A percentile compares a stretch with the other conserved stretches of the same genome.
Evolutionary conservation across 1,140 invertebrate genomes (phyloP).

Genomic region (Drosophila nigrodunni): DNA sequence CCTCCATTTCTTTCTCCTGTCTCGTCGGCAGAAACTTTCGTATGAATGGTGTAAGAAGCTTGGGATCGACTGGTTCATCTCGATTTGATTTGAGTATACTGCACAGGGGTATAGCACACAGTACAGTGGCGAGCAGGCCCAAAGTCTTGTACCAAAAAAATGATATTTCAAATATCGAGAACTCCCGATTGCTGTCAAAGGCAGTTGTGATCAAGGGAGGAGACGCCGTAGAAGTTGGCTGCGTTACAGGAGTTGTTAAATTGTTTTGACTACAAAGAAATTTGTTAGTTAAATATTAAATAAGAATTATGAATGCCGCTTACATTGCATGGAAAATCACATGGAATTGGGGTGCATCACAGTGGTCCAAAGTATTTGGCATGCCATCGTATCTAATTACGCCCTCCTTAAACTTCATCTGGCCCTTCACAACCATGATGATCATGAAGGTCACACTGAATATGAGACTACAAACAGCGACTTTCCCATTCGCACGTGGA

Average conservation of each 20-base stretch:
- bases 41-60: slow-evolving; percentile 64
- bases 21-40: slow-evolving; percentile 47
- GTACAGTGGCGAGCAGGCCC: slow-evolving; percentile 87
- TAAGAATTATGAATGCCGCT: slow-evolving; percentile 10
- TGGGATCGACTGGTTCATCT: slow-evolving; percentile 56
- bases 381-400: slow-evolving; percentile 85
- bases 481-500: slow-evolving; percentile 88
- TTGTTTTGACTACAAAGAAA: slow-evolving; percentile 3
- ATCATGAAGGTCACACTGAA: slow-evolving; percentile 88
- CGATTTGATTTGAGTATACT: slow-evolving; percentile 65
- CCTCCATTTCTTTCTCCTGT: slow-evolving; percentile 51
- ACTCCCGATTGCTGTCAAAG: slow-evolving; percentile 76
- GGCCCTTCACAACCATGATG: slow-evolving; percentile 92
- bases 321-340: slow-evolving; percentile 59
- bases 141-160: slow-evolving; percentile 88
- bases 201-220: slow-evolving; percentile 53
- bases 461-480: slow-evolving; percentile 89
- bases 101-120: slow-evolving; percentile 86
- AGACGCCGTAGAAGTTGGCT: background rate
- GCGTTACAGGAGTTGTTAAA: slow-evolving; percentile 12
- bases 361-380: slow-evolving; percentile 87
- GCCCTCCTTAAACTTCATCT: slow-evolving; percentile 87
- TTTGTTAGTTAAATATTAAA: background rate
- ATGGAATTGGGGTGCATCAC: slow-evolving; percentile 83
- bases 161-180: slow-evolving; percentile 87